Base-by-base conservation (phyloP, 2,888 invertebrate species). In the Aspidiotus rigidus region DNA sequence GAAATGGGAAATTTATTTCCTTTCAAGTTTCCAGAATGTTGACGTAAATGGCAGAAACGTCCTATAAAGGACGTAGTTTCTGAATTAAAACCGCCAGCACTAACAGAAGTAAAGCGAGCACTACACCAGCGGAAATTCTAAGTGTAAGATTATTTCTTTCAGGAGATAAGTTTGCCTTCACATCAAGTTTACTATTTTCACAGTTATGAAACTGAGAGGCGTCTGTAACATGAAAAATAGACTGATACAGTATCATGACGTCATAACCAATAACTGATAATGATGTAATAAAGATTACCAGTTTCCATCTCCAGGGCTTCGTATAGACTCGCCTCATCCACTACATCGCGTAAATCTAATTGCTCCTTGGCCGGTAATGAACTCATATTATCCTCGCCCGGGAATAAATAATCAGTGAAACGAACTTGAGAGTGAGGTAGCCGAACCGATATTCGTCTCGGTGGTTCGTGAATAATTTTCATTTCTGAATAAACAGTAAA, bases 391-490 rank as follows among this genome's bases (percentile, higher is more conserved):
- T 67, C 67, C 80, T 95, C 94, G 0, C 93, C 94, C 39, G 93
- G 92, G 77, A 94, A 95, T 67, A 94, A 79, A 77, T 95, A 95
- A 78, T 95, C 94, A 64, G 90, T 92, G 49, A 94, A 83, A 72
- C 87, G 86, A 57, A 93, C 81, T 71, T 80, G 79, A 42, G 80
- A 81, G 28, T 81, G 78, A 3, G 85, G 83, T 7, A 91, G 80
- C n/a, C 84, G 83, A 16, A 91, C 88, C 70, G 93, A 83, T 1
- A 94, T 90, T 72, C 94, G 82, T 55, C 93, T 83, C 0, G 95
- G 95, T 0, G 93, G 92, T 78, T 94, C 93, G 75, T 93, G 93
- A 73, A 91, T 83, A 73, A 90, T 89, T 64, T 88, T 85, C 73
- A 85, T 85, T 75, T 86, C 86, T 70, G 54, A 54, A 60, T 16